Evolutionary conservation across 1,140 invertebrate genomes (phyloP), one percentile per base, ranked within the genome.

Genomic region (Antheraea pernyi): DNA sequence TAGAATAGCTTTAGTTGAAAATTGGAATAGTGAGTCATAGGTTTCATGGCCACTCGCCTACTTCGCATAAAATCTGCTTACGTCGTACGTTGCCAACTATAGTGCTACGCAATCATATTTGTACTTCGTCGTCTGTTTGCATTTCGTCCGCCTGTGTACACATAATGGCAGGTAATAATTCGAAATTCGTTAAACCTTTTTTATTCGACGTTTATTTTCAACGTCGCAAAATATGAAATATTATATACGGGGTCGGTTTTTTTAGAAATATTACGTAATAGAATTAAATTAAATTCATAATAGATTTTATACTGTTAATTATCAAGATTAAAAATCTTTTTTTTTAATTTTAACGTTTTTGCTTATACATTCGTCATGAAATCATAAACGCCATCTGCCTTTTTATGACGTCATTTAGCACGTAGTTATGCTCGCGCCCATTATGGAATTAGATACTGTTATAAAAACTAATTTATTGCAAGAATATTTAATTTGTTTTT

Each of bases 1-100:
- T 53, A n/a, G 16, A 53, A 53, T 53, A 53, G 16, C 7, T 36
- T 63, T 36, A 37, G 19, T 63, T n/a, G 19, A 53, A 53, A 53
- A 53, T 53, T 53, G 11, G 46, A 53, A 53, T n/a, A 30, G 61
- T 63, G 61, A 63, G 61, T 63, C 61, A 63, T 63, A n/a, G 37
- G 30, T 63, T 62, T 63, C 61, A 63, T 63, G 61, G 61, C 11
- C 61, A 63, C 37, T 37, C 61, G 61, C 61, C 61, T 63, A 63
- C 61, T 63, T 53, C 46, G 46, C 46, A 53, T 53, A 53, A 53
- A 16, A 53, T 53, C 11, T 53, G 46, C 46, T 53, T 53, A 53
- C 46, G 46, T 53, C 13, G 22, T 63, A 16, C 46, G n/a, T 37
- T 63, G 61, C 61, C 61, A 37, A 63, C 61, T 63, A 63, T 13